Base-by-base conservation (phyloP, 2,797 vertebrate genomes). In the Gambelia wislizenii region DNA sequence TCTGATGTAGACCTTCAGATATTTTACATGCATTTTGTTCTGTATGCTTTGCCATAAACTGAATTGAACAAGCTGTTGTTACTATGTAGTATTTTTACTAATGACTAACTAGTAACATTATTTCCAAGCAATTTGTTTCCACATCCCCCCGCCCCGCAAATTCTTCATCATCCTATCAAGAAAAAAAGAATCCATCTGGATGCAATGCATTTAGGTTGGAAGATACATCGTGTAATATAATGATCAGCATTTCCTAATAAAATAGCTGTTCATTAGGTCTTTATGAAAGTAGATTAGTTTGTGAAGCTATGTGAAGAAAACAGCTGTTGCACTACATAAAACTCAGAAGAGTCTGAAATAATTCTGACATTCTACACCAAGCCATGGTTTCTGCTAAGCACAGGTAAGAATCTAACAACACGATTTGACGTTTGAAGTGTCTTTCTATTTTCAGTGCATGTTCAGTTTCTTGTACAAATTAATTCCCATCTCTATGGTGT, bases 41-140 rank as follows among this genome's bases (percentile, higher is more conserved):
- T 20, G 39, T 18, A 9, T 10, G 2, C 9, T 89, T 88, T 70
- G 75, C 1, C 6, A 0, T 7, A 27, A 42, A 44, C n/a, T 77
- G 27, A 44, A 4, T 56, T 56, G 61, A 94, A 69, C 1, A 59
- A 0, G 0, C 0, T 4, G 14, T 14, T 0, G 9, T 39, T 16
- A 9, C 13, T 20, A 52, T 61, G 61, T 47, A 39, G 8, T 0
- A 0, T 27, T 81, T 3, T 59, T 92, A 30, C 8, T 44, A 22
- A 2, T 33, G 42, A 30, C 1, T 77, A 52, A 27, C 33, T 67
- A 36, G 25, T 1, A 10, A 42, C 0, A 76, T 56, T 42, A 59
- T 61, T 80, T n/a, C 39, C 6, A 67, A 0, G 0, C 0, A 49
- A 0, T 0, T 0, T 44, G 76, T 74, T 88, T 36, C 4, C 42